A percentile compares a stretch with the other conserved stretches of the same genome.
These are phyloP conservation scores for Barbus barbus DNA, from an alignment of 2,113 vertebrate species.

Conservation along the genomic window DNA sequence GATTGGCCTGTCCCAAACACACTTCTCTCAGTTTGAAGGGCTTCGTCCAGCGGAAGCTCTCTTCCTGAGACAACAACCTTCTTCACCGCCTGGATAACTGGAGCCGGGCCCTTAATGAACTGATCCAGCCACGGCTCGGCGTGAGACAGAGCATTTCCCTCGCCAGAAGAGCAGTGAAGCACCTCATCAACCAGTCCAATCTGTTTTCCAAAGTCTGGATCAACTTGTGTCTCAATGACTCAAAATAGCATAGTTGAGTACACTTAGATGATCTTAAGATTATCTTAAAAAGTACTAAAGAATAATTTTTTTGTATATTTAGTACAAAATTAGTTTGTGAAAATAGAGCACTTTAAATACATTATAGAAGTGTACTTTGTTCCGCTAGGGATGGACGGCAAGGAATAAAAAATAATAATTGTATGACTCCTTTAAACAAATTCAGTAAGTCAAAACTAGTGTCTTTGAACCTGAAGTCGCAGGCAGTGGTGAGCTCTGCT, in stretches of 20 bases:
- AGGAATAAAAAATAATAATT: too few species aligned
- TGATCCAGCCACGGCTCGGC: slow-evolving; percentile 80
- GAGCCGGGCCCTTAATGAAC: slow-evolving; percentile 76
- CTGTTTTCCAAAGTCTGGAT: slow-evolving; percentile 72
- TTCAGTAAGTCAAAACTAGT: too few species aligned
- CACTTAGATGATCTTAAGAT: too few species aligned
- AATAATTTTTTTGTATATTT: too few species aligned
- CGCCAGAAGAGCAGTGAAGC: slow-evolving; percentile 62
- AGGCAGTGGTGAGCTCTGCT: slow-evolving; percentile 90
- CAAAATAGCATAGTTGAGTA: too few species aligned
- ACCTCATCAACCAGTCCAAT: slow-evolving; percentile 81
- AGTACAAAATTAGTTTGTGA: too few species aligned
- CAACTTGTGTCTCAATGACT: too few species aligned
- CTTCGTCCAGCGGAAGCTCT: slow-evolving; percentile 83
- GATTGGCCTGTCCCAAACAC: slow-evolving; percentile 85
- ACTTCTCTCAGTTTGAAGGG: slow-evolving; percentile 84
- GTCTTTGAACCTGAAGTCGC: slow-evolving; percentile 89
- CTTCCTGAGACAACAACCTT: slow-evolving; percentile 79
- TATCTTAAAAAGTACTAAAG: too few species aligned
- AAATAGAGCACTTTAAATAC: too few species aligned
- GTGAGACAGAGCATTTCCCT: slow-evolving; percentile 58
- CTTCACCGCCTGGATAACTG: slow-evolving; percentile 84
- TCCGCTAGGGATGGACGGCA: too few species aligned
- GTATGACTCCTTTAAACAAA: too few species aligned
- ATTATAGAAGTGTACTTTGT: too few species aligned